Percentiles rank a stretch among this genome's conserved stretches.
Conservation (phyloP, 2,113 vertebrate species). For the Thinocorus orbignyianus region DNA sequence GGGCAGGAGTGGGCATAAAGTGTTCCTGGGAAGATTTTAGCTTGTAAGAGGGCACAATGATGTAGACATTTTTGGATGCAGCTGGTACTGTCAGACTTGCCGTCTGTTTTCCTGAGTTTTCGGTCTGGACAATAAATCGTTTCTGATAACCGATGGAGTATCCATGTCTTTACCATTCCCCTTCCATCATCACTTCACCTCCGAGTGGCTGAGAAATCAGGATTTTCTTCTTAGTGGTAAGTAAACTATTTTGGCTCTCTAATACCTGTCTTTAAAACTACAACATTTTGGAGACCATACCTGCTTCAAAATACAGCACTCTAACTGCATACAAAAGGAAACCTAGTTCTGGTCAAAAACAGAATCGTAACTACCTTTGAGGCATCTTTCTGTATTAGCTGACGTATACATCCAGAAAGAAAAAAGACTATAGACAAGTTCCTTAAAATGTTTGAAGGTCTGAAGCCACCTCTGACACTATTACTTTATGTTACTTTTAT, state of each 20-base stretch:
- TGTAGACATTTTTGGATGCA: not conserved
- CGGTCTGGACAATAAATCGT: not conserved
- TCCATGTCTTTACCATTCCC: not conserved
- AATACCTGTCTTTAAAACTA: not conserved
- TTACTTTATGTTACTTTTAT: not conserved
- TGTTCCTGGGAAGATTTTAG: not conserved
- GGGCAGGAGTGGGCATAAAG: not conserved
- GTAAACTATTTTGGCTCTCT: not conserved
- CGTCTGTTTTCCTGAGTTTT: not conserved
- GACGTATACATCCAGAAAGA: not conserved
- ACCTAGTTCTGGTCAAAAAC: not conserved
- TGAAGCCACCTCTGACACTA: not conserved
- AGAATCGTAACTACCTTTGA: not conserved
- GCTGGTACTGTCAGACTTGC: not conserved
- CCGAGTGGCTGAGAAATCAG: not conserved
- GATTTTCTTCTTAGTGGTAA: not conserved
- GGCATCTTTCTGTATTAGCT: not conserved
- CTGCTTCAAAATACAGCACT: not conserved
- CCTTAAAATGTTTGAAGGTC: not conserved
- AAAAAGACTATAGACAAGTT: not conserved
- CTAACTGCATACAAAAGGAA: not conserved
- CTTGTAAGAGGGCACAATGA: accelerated
- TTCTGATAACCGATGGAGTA: not conserved
- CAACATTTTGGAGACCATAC: not conserved
- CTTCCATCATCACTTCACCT: not conserved